Evolutionary conservation across 2,113 vertebrate genomes (phyloP), one percentile per base, ranked within the genome.

Genomic region (Lamprologus sp.): DNA sequence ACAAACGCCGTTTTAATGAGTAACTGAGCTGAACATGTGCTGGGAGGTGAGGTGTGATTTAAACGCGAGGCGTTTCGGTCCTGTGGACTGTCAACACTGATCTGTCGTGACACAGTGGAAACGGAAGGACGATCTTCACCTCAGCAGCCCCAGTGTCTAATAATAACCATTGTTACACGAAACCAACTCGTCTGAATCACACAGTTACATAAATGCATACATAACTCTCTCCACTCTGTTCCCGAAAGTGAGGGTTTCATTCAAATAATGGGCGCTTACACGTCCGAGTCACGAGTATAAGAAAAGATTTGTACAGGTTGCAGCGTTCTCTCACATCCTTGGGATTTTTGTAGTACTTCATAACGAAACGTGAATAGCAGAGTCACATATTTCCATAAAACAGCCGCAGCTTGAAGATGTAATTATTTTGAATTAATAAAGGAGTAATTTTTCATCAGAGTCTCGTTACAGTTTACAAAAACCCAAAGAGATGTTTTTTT

Each of bases 121-220:
- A 73, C 11, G n/a, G 63, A 26, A 28, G n/a, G 35, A 9, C 19
- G 19, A 28, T 65, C 79, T 11, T n/a, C 31, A 11, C 77, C 77
- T 56, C 56, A 55, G 45, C 47, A 8, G 42, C 28, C 21, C 14
- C 77, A 17, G 40, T 63, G 82, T 86, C 90, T 92, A 89, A 93
- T 90, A 92, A 93, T 88, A 94, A 92, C 75, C 82, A 9, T 23
- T 17, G 56, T 83, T 51, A 86, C 58, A 77, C 80, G 81, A 92
- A 85, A 88, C 79, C 58, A 21, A 9, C 68, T 85, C 60, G 9
- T 84, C 33, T 55, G 28, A 80, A 84, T 83, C 81, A 53, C 75
- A 73, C 51, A 33, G 60, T 83, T 82, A 85, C 90, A 90, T 80
- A 88, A 84, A 87, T 58, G 58, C 53, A 53, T 40, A 86, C 56